Conservation (phyloP, 2,888 invertebrate species). For the Andrena trimmerana region DNA sequence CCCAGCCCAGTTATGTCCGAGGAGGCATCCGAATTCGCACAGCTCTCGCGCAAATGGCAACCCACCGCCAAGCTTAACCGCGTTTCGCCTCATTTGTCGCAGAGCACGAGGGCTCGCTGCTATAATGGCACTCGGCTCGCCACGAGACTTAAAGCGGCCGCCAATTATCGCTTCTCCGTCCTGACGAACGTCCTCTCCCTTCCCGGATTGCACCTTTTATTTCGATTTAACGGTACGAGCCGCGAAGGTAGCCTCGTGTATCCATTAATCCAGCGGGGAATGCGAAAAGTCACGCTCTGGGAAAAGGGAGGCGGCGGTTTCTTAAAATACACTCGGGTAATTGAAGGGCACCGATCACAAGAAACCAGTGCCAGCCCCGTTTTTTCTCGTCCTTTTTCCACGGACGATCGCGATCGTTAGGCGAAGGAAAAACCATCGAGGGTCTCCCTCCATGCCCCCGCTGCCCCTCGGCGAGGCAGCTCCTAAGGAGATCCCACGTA, state of each 20-base stretch:
- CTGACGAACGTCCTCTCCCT: constrained; percentile 36
- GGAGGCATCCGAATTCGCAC: neutral
- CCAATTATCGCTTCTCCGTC: constrained; percentile 64
- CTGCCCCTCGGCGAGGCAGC: neutral
- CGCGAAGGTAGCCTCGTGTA: constrained; percentile 44
- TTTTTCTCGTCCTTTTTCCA: neutral
- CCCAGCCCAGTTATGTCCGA: neutral
- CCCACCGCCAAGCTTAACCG: constrained; percentile 2
- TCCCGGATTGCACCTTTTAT: constrained; percentile 41
- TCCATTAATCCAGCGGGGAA: constrained; percentile 66
- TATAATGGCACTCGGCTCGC: constrained; percentile 54
- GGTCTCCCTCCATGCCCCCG: neutral
- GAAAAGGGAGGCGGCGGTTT: constrained; percentile 48
- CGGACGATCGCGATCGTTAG: constrained; percentile 38
- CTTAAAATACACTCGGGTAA: constrained; percentile 61
- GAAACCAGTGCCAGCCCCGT: constrained; percentile 49
- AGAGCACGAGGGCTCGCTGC: constrained; percentile 54
- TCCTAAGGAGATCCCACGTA: neutral
- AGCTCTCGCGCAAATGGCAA: neutral
- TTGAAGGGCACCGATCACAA: constrained; percentile 62
- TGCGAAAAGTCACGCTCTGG: constrained; percentile 64
- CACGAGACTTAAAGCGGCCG: constrained; percentile 56
- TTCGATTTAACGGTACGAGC: constrained; percentile 53
- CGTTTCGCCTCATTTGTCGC: constrained; percentile 62
- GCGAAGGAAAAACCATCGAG: constrained; percentile 29